phyloP scores from a whole-genome alignment of 2,888 invertebrate species.

The Hylaea fasciaria region DNA sequence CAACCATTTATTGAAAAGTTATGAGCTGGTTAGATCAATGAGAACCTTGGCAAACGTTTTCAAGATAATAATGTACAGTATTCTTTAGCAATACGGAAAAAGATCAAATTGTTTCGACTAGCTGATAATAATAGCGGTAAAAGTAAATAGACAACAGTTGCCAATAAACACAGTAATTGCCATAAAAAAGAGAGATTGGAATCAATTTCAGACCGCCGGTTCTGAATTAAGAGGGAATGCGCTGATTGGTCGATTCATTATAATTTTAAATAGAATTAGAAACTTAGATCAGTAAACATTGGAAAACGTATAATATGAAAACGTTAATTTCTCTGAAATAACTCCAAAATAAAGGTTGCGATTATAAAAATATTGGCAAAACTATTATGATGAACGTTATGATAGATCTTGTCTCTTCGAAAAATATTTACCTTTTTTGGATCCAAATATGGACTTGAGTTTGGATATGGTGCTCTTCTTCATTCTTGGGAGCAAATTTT shows the following conservation, averaged over 20 bases:
- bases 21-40: too few species aligned
- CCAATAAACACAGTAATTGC: conserved; percentile 13
- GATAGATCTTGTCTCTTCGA: too few species aligned
- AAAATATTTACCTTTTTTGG: conserved; percentile 71
- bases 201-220: conserved; percentile 35
- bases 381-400: too few species aligned
- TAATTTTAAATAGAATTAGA: conserved; percentile 48
- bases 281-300: conserved; percentile 20
- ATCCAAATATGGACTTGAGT: conserved; percentile 77
- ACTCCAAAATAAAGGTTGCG: too few species aligned
- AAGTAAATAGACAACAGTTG: conserved; percentile 9
- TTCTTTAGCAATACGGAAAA: too few species aligned
- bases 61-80: too few species aligned
- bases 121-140: too few species aligned
- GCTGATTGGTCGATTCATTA: conserved; percentile 42
- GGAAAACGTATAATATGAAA: conserved; percentile 1
- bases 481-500: conserved; percentile 52
- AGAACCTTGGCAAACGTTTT: too few species aligned
- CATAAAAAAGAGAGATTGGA: conserved; percentile 20
- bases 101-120: too few species aligned
- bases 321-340: background rate
- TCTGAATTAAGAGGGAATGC: conserved; percentile 43
- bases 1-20: too few species aligned
- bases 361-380: too few species aligned
- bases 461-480: conserved; percentile 81